These are phyloP conservation scores for Luffia ferchaultella DNA, from an alignment of 2,888 invertebrate genomes.

Conservation along the genomic window DNA sequence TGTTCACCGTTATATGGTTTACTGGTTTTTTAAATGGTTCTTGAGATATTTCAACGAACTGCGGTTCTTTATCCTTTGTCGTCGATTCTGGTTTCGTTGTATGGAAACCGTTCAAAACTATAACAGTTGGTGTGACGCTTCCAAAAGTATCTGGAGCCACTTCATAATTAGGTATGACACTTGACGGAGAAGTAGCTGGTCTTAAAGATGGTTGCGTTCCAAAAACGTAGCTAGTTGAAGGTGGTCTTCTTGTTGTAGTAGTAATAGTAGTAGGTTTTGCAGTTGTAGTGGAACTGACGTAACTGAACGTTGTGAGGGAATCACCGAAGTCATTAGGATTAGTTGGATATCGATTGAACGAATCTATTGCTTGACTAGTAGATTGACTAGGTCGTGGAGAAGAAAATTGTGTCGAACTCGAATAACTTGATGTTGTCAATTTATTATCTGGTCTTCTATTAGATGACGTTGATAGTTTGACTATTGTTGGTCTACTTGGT, in stretches of 20 bases:
- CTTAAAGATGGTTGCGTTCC: slow-evolving; percentile 55
- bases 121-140: slow-evolving; percentile 56
- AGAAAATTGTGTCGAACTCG: slow-evolving; percentile 30
- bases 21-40: slow-evolving; percentile 59
- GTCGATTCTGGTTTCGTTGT: slow-evolving; percentile 31
- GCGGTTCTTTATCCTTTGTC: slow-evolving; percentile 32
- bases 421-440: slow-evolving; percentile 18
- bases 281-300: slow-evolving; percentile 39
- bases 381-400: slow-evolving; percentile 46
- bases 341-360: slow-evolving; percentile 51
- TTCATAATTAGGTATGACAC: slow-evolving; percentile 35
- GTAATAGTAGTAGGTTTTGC: slow-evolving; percentile 27
- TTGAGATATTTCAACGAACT: slow-evolving; percentile 57
- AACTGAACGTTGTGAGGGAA: slow-evolving; percentile 44
- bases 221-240: slow-evolving; percentile 56
- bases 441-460: slow-evolving; percentile 35
- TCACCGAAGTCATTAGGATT: slow-evolving; percentile 47
- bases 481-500: slow-evolving; percentile 28
- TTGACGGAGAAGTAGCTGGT: slow-evolving; percentile 38
- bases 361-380: slow-evolving; percentile 53
- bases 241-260: slow-evolving; percentile 38
- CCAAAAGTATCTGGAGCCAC: slow-evolving; percentile 44
- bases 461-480: slow-evolving; percentile 31
- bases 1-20: slow-evolving; percentile 66
- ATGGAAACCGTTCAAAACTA: slow-evolving; percentile 41